Conservation (phyloP, 2,113 vertebrate genomes). For the Theristicus caerulescens region DNA sequence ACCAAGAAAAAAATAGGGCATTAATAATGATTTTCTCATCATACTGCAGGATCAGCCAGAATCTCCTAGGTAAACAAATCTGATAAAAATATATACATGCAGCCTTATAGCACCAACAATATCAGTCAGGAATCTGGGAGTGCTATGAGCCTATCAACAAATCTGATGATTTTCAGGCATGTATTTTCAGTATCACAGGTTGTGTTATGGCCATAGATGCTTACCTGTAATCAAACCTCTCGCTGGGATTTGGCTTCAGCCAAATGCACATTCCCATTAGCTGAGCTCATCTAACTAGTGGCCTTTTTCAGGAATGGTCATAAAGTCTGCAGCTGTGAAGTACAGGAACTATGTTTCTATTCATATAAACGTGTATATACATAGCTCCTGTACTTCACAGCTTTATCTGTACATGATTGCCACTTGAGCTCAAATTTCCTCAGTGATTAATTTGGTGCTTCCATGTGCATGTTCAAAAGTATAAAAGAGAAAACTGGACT, state of each 20-base stretch:
- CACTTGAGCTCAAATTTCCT: background rate
- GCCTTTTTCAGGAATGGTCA: background rate
- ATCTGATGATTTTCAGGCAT: background rate
- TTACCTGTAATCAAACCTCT: background rate
- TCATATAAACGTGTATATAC: background rate
- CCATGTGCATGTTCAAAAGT: background rate
- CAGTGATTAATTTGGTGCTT: background rate
- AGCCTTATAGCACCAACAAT: background rate
- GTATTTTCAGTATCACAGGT: background rate
- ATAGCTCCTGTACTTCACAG: background rate
- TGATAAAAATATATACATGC: background rate
- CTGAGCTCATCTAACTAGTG: background rate
- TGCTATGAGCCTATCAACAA: background rate
- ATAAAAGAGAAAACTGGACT: background rate
- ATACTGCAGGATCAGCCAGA: background rate
- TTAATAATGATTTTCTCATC: background rate
- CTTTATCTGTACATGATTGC: background rate
- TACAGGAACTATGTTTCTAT: rapidly evolving
- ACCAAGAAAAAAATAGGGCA: background rate
- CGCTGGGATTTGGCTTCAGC: background rate
- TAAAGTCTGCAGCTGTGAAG: background rate
- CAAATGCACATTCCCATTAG: background rate
- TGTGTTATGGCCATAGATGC: rapidly evolving
- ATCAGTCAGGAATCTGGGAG: background rate
- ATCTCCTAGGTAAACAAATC: background rate